Base-by-base conservation (phyloP, 2,888 invertebrate genomes). In the Netelia inedita region DNA sequence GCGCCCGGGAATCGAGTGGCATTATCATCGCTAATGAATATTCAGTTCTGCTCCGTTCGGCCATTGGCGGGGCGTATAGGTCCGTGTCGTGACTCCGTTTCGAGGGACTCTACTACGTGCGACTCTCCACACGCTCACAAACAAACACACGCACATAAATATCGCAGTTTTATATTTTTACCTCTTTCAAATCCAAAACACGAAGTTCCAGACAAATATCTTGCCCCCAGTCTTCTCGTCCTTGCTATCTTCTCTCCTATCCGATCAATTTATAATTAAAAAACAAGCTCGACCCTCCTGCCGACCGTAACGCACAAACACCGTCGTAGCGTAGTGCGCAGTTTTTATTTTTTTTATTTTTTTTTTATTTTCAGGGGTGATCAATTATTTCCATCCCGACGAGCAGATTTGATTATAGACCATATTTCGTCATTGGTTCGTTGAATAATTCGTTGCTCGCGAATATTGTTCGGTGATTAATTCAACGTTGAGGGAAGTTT, bases 1-100 rank as follows among this genome's bases (percentile, higher is more conserved):
- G 79, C 61, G 79, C 81, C 69, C 79, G 81, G 85, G 86, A 81
- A 88, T 90, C 89, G 88, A 85, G 88, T 89, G 88, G 89, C 89
- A 91, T 91, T 90, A 90, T 91, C 90, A 89, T 90, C 88, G 84
- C 90, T 90, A 90, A 91, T 91, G 92, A 92, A 92, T 92, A 92
- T 92, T 92, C 92, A 92, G 90, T 90, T 90, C 89, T 88, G 90
- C 87, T 85, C 87, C 89, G 88, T 88, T 89, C 89, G 89, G 84
- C 88, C 88, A 90, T 88, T 87, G 89, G 85, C 87, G 88, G 86
- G 69, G 80, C 73, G 61, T 83, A 83, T 85, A 86, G 86, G 86
- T 83, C 87, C 88, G 85, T 90, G 89, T 89, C 91, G 90, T 88
- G 90, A 90, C 89, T 89, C 83, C 82, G 72, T 66, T 85, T 65